phyloP scores from a whole-genome alignment of 2,888 invertebrate genomes.

The Thecophora atra region DNA sequence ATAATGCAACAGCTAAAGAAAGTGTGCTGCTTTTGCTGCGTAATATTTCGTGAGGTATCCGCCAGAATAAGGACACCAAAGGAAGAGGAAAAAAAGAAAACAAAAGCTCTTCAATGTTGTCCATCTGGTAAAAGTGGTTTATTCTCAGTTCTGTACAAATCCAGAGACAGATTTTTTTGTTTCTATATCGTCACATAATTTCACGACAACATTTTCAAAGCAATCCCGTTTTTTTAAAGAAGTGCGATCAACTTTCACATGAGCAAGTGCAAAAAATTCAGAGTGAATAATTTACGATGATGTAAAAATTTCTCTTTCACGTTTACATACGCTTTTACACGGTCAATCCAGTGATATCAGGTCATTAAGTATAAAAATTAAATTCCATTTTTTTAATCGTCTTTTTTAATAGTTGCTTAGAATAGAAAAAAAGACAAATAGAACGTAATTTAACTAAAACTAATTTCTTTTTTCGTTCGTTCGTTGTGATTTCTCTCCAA shows the following conservation, averaged over 20 bases:
- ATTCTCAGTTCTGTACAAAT: too few relatives aligned
- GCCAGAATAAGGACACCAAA: constrained; percentile 31
- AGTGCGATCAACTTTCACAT: not conserved
- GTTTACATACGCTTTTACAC: too few relatives aligned
- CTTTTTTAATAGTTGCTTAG: not conserved
- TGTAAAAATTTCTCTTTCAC: not conserved
- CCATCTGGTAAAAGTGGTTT: not conserved
- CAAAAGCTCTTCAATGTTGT: not conserved
- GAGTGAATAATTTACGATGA: not conserved
- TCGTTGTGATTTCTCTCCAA: too few relatives aligned
- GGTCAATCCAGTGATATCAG: too few relatives aligned
- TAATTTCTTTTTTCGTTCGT: not conserved
- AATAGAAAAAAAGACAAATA: too few relatives aligned
- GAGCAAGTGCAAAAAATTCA: constrained; percentile 9
- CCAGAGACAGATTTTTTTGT: too few relatives aligned
- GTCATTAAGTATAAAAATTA: too few relatives aligned
- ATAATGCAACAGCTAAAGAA: not conserved
- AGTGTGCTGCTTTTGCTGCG: not conserved
- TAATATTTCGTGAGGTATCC: not conserved
- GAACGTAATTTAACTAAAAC: too few relatives aligned
- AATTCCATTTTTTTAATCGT: too few relatives aligned
- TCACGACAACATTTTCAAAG: not conserved
- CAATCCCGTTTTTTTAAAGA: too few relatives aligned
- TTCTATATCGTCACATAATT: not conserved
- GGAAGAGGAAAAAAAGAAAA: constrained; percentile 8